Base-by-base conservation (phyloP, 1,140 invertebrate species). In the Heliconius congener region DNA sequence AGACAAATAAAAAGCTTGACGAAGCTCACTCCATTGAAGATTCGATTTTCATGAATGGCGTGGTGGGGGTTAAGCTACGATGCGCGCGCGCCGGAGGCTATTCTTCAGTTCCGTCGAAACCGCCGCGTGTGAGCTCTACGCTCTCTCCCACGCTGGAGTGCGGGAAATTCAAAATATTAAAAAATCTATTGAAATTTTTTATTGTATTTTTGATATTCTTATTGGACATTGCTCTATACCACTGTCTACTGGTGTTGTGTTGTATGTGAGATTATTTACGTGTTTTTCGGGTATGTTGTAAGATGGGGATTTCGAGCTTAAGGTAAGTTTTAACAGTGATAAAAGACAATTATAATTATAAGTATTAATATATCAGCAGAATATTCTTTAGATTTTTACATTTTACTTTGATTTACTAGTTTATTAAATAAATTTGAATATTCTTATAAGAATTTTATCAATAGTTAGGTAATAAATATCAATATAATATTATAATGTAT, bases 31-130 rank as follows among this genome's bases (percentile, higher is more conserved):
- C 82, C 86, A 93, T 89, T 91, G 83, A 90, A 81, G 76, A 73
- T 16, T 3, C 13, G 73, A 79, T 89, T 91, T 92, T 92, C 91
- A 92, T 93, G 91, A 93, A 93, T 93, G 91, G 82, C 39, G 71
- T 75, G 88, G 91, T 86, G 89, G 90, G 92, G 92, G 80, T 74
- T 81, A 79, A 55, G 73, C 78, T 76, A 57, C 80, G 76, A 60
- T 78, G 76, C 79, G 66, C 74, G 66, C 81, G 79, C 83, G 85
- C 84, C 78, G 87, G 90, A 90, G 88, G 86, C 88, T 88, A 82
- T 79, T 84, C 76, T 81, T 81, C 84, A 88, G 86, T 90, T 79
- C 81, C 86, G 82, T 88, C 72, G 78, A 78, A 83, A 76, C 84
- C 82, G 83, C 86, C 87, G 91, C 89, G 86, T 87, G 89, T 86